These are phyloP conservation scores for Orientallactaga bullata DNA, from an alignment of 2,113 vertebrate genomes.

Conservation along the genomic window DNA sequence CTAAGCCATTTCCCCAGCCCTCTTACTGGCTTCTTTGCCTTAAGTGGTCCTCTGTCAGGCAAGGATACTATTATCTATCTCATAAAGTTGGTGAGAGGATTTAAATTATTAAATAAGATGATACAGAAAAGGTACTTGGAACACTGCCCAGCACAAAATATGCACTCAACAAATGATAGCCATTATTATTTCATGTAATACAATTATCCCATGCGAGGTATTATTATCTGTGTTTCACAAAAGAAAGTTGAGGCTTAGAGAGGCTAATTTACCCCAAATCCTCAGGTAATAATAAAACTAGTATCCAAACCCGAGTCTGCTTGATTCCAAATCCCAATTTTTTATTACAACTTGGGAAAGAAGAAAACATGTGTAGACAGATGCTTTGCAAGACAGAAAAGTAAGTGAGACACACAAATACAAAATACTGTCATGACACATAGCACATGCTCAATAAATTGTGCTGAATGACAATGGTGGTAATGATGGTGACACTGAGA, in stretches of 20 bases:
- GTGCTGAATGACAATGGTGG: background rate
- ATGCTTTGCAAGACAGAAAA: background rate
- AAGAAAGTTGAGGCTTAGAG: background rate
- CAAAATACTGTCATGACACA: background rate
- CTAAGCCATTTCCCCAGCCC: too few relatives aligned
- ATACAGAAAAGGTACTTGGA: constrained; percentile 35
- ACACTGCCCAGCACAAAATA: background rate
- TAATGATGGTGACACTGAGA: background rate
- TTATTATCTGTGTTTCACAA: background rate
- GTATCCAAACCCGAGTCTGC: background rate
- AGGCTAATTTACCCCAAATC: background rate
- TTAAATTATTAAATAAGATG: constrained; percentile 66
- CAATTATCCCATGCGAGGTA: background rate
- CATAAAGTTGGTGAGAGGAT: background rate
- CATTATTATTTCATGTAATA: constrained; percentile 55
- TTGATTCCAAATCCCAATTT: background rate
- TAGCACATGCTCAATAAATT: background rate
- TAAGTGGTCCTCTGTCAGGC: constrained; percentile 6
- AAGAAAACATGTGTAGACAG: background rate
- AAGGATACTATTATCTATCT: constrained; percentile 12
- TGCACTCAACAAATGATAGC: constrained; percentile 22
- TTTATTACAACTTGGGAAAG: background rate
- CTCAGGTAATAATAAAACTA: background rate
- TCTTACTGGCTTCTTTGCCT: constrained; percentile 23
- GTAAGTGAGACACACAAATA: background rate